Evolutionary conservation across 2,888 invertebrate genomes (phyloP).

Genomic region (Scaeva pyrastri): DNA sequence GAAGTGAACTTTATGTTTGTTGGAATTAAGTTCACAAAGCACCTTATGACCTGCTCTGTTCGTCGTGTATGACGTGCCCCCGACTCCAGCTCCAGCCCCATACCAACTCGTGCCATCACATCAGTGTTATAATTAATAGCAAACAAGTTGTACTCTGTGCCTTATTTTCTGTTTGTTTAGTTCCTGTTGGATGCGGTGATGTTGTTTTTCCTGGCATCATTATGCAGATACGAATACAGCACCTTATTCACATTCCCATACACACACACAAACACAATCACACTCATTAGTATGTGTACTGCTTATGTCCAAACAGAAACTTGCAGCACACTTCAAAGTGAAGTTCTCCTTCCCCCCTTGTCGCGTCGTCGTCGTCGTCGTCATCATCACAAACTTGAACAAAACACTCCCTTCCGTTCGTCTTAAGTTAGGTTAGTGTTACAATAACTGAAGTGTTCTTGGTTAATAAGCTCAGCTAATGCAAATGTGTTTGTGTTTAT

Average conservation of each 20-base stretch:
- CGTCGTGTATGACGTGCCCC: neutral
- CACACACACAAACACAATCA: neutral
- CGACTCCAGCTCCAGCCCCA: too few species aligned
- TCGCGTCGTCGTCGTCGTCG: too few species aligned
- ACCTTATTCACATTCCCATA: slow-evolving; percentile 36
- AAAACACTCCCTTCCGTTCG: neutral
- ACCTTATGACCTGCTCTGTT: slow-evolving; percentile 61
- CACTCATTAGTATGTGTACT: neutral
- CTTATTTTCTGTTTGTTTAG: slow-evolving; percentile 46
- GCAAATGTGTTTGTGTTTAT: slow-evolving; percentile 43
- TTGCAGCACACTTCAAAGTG: slow-evolving; percentile 5
- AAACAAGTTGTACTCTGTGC: slow-evolving; percentile 59
- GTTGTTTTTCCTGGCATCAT: slow-evolving; percentile 52
- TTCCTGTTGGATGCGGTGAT: slow-evolving; percentile 35
- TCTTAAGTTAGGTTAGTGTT: slow-evolving; percentile 38
- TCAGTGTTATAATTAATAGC: slow-evolving; percentile 71
- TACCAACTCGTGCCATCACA: slow-evolving; percentile 22
- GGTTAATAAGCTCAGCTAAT: slow-evolving; percentile 57
- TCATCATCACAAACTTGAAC: too few species aligned
- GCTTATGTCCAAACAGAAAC: slow-evolving; percentile 15
- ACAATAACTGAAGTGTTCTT: slow-evolving; percentile 47
- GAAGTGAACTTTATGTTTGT: slow-evolving; percentile 22
- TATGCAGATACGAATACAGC: slow-evolving; percentile 45
- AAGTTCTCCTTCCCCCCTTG: too few species aligned
- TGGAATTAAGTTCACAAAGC: slow-evolving; percentile 67